Percentiles rank a stretch among this genome's conserved stretches.
Evolutionary conservation across 1,140 invertebrate genomes (phyloP).

Genomic region (Mizuhopecten yessoensis): DNA sequence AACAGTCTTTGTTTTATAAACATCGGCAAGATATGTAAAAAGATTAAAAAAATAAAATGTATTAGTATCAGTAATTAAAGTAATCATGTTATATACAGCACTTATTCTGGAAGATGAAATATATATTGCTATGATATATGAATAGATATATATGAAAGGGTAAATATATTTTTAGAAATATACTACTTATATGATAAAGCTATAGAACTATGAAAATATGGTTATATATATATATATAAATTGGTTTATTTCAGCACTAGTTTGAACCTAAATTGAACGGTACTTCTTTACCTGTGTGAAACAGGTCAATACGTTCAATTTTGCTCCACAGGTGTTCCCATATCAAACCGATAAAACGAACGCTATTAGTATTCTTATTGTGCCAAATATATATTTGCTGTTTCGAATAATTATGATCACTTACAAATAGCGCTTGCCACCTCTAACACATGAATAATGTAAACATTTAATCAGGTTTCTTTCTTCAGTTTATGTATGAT

Average conservation of each 20-base stretch:
- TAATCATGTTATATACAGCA: not conserved
- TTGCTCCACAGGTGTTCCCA: not conserved
- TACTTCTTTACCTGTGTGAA: not conserved
- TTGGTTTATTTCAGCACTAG: not conserved
- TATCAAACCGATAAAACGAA: not conserved
- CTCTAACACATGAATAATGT: not conserved
- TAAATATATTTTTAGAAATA: not conserved
- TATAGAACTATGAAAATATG: not conserved
- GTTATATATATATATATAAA: not conserved
- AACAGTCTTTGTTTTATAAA: not conserved
- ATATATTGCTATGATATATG: not conserved
- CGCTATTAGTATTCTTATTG: not conserved
- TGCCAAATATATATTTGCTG: not conserved
- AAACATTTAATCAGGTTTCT: not conserved
- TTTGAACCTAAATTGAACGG: not conserved
- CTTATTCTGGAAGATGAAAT: not conserved
- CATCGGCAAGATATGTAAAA: constrained; percentile 30
- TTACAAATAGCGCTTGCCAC: not conserved
- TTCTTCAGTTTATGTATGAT: not conserved
- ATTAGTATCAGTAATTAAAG: not conserved
- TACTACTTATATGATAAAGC: constrained; percentile 1
- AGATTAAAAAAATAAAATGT: not conserved
- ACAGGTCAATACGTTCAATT: not conserved
- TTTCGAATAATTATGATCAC: constrained; percentile 35
- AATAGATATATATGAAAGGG: not conserved